Evolutionary conservation across 2,797 vertebrate genomes (phyloP), one percentile per base, ranked within the genome.

Genomic region (Potorous gilbertii): DNA sequence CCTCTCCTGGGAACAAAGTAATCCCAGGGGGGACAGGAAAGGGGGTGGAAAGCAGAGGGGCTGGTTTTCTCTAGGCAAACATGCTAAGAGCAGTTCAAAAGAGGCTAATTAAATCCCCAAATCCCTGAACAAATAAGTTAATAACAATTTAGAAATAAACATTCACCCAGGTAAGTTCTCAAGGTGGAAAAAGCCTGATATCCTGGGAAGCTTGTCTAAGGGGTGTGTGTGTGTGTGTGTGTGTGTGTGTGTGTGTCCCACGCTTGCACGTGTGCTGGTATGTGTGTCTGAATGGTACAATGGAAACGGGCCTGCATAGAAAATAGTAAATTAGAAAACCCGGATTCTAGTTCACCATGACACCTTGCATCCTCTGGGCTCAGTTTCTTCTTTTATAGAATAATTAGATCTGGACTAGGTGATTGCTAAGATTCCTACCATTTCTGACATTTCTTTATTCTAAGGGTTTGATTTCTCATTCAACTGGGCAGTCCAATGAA

Each of bases 101-200:
- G 97, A 98, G 98, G 97, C 98, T 98, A 98, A 98, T 98, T 98
- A 97, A 98, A 97, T 98, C 97, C 97, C 97, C 97, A 98, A 98
- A 98, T 98, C 98, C 98, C 97, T 97, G 92, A 12, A 74, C 98
- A 98, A 98, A 98, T 98, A 97, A 94, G 74, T 97, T 98, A 98
- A 98, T 98, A 98, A 98, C 52, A 95, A 98, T 98, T 98, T 97
- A 96, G 97, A 98, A 98, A 98, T 97, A 97, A 98, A 97, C 97
- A 97, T 97, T 97, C 98, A 98, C 97, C 97, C 96, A 97, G 95
- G 95, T 97, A 98, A 98, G 97, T 97, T 98, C 98, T 98, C 98
- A 98, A 98, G 97, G 98, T 98, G 98, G 97, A 97, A 96, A 98
- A 92, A 31, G 97, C 97, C 98, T 97, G 98, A 98, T 98, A 98